Base-by-base conservation (phyloP, 1,140 invertebrate genomes). In the Aphaenogaster floridana region DNA sequence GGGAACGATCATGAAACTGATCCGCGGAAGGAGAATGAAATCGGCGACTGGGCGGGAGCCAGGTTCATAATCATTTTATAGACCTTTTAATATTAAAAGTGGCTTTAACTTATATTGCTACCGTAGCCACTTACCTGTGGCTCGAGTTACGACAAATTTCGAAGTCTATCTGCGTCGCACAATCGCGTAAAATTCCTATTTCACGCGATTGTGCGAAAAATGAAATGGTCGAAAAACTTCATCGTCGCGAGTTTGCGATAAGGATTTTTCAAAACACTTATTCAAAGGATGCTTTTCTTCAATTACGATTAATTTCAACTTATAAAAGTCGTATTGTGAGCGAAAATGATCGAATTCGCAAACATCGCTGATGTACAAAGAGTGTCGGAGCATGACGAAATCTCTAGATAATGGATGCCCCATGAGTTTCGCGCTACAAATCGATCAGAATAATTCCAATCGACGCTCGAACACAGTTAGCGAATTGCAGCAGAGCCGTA, bases 81-180 rank as follows among this genome's bases (percentile, higher is more conserved):
- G 42, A 63, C 78, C 66, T 89, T 90, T 90, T 87, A 90, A 89
- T 88, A 76, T 86, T 88, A 86, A 88, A 88, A 89, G 78, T 87
- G 89, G 8, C n/a, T 72, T 69, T 90, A 89, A 90, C 85, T 90
- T 78, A 76, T 69, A 90, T 84, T 79, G 81, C 61, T 15, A 28
- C 36, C 28, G 45, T 28, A 54, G 68, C 8, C 54, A 54, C 76
- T 84, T 78, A 89, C 59, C 85, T 72, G 69, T 17, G 45, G 50
- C 39, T 61, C 8, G 79, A 81, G 71, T 84, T 64, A 42, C 54
- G 79, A 76, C 54, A 61, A 84, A 76, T 89, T 79, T 72, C 39
- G 15, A 89, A 79, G 78, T 89, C 52, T 63, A 79, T 79, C 81
- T 68, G 54, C 57, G 2, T 54, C n/a, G 17, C 34, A 59, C 68